A percentile compares a stretch with the other conserved stretches of the same genome.
Evolutionary conservation across 2,888 invertebrate genomes (phyloP).

Genomic region (Cephus pulcher): DNA sequence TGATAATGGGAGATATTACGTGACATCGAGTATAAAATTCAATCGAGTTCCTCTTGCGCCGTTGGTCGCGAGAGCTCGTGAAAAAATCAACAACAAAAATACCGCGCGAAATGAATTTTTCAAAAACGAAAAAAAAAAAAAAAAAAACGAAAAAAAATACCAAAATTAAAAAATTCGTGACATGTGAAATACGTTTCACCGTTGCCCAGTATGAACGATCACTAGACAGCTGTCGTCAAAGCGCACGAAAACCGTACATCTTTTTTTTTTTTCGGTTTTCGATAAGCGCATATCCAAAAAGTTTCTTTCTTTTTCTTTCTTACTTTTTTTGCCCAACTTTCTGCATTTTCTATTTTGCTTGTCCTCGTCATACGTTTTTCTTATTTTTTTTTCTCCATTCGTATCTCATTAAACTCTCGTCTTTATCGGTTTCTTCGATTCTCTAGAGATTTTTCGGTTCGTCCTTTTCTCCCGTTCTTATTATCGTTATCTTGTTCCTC

Average conservation of each 20-base stretch:
- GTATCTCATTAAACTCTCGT: background rate
- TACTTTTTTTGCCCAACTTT: background rate
- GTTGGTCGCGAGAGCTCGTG: background rate
- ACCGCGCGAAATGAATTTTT: background rate
- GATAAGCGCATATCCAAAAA: slow-evolving; percentile 15
- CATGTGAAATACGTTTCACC: background rate
- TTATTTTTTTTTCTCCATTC: background rate
- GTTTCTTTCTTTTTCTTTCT: slow-evolving; percentile 5
- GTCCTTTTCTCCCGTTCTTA: slow-evolving; percentile 8
- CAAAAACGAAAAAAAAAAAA: background rate
- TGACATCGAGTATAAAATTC: background rate
- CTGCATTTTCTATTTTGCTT: background rate
- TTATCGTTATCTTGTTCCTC: slow-evolving; percentile 15
- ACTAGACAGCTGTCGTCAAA: slow-evolving; percentile 26
- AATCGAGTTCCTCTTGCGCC: background rate
- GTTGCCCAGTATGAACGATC: slow-evolving; percentile 18
- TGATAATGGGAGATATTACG: background rate
- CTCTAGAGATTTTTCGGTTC: slow-evolving; percentile 12
- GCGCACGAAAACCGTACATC: slow-evolving; percentile 41
- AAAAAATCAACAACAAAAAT: background rate
- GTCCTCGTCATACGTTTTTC: background rate
- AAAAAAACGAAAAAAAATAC: background rate
- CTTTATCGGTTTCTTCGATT: background rate
- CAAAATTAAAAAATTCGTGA: background rate
- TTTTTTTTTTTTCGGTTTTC: slow-evolving; percentile 35